phyloP scores from a whole-genome alignment of 37 sponge, comb jelly and placozoan genomes.

The Dysidea cf. avara region DNA sequence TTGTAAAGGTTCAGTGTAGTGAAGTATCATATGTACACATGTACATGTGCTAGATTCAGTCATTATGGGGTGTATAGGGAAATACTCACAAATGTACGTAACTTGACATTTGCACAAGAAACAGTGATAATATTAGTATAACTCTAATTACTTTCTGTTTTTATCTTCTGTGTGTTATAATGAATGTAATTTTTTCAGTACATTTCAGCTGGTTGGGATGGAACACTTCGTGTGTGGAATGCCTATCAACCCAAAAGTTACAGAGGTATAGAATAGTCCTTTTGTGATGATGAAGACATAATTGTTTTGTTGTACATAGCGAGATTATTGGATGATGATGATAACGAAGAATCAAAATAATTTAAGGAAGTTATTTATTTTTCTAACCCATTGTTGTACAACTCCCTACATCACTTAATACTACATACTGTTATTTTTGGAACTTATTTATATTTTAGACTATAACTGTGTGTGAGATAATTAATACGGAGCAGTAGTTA shows the following conservation, averaged over 20 bases:
- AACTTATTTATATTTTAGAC: no score
- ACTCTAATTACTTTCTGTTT: neutral
- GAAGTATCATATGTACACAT: no score
- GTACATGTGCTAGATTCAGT: no score
- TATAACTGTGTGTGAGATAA: no score
- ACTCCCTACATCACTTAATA: no score
- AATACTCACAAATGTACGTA: neutral
- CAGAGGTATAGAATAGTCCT: neutral
- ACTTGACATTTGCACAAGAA: neutral
- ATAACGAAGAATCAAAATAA: neutral
- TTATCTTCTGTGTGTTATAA: neutral
- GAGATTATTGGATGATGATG: neutral
- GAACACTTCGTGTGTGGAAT: conserved; percentile 65
- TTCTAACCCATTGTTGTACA: no score
- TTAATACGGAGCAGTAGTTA: no score
- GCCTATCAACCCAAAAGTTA: conserved; percentile 9
- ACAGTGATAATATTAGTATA: neutral
- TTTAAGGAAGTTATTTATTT: no score
- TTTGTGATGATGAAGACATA: neutral
- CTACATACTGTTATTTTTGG: no score
- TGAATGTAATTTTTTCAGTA: conserved; percentile 54
- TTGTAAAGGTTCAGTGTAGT: no score
- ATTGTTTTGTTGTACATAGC: neutral
- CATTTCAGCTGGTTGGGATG: conserved; percentile 63
- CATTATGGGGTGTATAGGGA: neutral